Conservation (phyloP, 2,888 invertebrate species). For the Nesidiocoris tenuis region DNA sequence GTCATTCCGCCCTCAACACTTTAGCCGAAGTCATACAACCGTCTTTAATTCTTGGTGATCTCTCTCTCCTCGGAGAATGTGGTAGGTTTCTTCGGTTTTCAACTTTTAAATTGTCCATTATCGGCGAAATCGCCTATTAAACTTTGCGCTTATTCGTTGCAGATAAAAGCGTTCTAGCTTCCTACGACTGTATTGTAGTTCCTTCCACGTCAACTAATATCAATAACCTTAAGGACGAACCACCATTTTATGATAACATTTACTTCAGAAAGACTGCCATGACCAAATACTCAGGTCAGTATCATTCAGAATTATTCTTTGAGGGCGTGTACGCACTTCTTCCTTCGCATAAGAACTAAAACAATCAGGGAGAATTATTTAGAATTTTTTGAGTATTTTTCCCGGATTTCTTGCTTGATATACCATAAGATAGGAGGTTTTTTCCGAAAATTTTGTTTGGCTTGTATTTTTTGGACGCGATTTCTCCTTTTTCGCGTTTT, state of each 20-base stretch:
- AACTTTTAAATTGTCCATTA: background rate
- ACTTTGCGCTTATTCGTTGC: background rate
- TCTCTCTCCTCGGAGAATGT: constrained; percentile 49
- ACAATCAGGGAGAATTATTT: too few species aligned
- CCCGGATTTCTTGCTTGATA: too few species aligned
- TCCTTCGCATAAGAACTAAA: too few species aligned
- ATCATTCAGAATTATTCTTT: too few species aligned
- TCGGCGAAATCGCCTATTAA: background rate
- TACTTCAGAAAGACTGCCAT: constrained; percentile 43
- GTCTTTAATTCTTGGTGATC: constrained; percentile 52
- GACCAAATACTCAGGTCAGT: constrained; percentile 48
- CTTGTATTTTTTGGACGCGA: too few species aligned
- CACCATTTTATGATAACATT: constrained; percentile 41
- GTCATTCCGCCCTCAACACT: constrained; percentile 44
- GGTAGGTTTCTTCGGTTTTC: constrained; percentile 33
- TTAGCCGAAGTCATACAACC: constrained; percentile 45
- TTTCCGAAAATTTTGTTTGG: too few species aligned
- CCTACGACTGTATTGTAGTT: constrained; percentile 27
- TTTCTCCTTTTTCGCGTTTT: too few species aligned
- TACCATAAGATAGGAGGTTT: too few species aligned
- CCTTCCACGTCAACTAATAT: background rate
- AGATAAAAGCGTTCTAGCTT: constrained; percentile 26
- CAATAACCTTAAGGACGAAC: background rate
- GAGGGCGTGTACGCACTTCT: too few species aligned
- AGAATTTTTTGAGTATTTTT: too few species aligned